Base-by-base conservation (phyloP, 1,140 invertebrate species). In the Homalodisca vitripennis region DNA sequence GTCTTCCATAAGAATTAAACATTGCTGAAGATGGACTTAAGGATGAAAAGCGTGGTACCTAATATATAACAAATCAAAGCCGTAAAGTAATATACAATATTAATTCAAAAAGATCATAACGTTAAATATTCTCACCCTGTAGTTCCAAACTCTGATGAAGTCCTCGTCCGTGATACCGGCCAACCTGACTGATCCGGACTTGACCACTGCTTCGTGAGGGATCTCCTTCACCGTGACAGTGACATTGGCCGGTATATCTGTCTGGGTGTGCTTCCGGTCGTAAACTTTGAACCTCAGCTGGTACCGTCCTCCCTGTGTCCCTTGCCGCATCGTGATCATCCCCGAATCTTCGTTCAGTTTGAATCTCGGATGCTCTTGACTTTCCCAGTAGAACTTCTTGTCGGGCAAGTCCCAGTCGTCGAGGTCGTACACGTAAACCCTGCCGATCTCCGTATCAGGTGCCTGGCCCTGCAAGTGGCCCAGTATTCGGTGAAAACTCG, bases 331-430 rank as follows among this genome's bases (percentile, higher is more conserved):
- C 51, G 89, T 94, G 69, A 99, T 93, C 91, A 95, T 95, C 2
- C 97, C 97, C 0, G 93, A 92, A 77, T 95, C 92, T 77, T 94
- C 89, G 78, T 97, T 91, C 3, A 98, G 79, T 66, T 89, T 92
- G 77, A 97, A 97, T 73, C 91, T 87, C 2, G 90, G 88, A 80
- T 93, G 87, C 77, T 93, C 92, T 60, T 87, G 81, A 53, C 85
- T 85, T 77, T 94, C 92, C 92, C 94, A 97, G 74, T 94, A 95
- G 83, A 98, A 99, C 75, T 94, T 95, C 78, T 99, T 99, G 78
- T 98, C 96, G 0, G 93, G 92, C 70, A 97, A 79, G 84, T 99
- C 97, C 96, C 95, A 98, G 78, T 98, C 97, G 79, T 99, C 97
- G 51, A 95, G 81, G 82, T 99, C 97, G 78, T 95, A 94, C 0